Conservation (phyloP, 2,113 vertebrate species). For the Rhinolophus ferrumequinum region DNA sequence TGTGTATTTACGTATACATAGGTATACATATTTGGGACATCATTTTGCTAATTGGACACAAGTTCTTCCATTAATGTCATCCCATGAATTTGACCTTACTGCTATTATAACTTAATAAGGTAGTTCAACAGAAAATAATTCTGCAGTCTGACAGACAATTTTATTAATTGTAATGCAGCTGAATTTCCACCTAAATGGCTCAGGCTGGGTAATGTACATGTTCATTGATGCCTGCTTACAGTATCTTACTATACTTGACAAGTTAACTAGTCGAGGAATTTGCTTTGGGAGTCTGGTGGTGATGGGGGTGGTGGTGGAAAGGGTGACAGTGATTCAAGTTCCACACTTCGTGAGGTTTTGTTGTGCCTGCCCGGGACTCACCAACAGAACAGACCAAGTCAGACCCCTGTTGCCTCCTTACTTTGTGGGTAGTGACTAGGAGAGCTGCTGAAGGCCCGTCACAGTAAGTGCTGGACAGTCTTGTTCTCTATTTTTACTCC, state of each 20-base stretch:
- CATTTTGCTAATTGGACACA: background rate
- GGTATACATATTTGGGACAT: background rate
- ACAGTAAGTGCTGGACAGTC: background rate
- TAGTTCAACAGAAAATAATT: background rate
- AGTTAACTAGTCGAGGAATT: background rate
- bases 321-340: background rate
- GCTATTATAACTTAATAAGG: background rate
- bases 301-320: background rate
- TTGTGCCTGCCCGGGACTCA: background rate
- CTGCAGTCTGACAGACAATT: background rate
- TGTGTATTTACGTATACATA: background rate
- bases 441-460: background rate
- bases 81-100: background rate
- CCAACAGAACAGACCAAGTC: background rate
- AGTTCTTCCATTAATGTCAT: background rate
- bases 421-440: fast-evolving
- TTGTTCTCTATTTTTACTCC: background rate
- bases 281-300: background rate
- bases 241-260: background rate
- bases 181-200: background rate
- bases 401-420: background rate
- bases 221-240: background rate
- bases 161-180: background rate
- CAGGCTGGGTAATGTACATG: background rate
- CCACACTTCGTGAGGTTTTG: background rate